These are phyloP conservation scores for Channa argus DNA, from an alignment of 2,113 vertebrate species.

Conservation along the genomic window DNA sequence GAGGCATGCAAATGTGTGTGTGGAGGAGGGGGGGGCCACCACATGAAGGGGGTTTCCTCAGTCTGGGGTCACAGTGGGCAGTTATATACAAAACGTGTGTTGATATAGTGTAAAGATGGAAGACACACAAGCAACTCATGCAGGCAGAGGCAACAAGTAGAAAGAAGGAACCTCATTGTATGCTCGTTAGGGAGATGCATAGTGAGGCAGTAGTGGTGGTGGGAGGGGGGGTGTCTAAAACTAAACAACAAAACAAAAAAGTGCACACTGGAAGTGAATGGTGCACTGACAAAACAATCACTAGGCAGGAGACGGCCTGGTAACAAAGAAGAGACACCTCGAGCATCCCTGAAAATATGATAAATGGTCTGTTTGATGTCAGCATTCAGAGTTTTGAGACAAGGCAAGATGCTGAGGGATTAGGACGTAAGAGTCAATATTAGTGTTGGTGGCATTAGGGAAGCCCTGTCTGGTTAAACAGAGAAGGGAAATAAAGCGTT, in stretches of 20 bases:
- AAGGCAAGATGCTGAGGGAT: slow-evolving; percentile 77
- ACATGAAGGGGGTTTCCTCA: slow-evolving; percentile 50
- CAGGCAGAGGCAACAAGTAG: slow-evolving; percentile 72
- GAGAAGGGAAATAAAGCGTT: slow-evolving; percentile 66
- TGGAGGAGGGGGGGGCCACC: background rate
- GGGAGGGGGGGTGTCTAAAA: slow-evolving; percentile 32
- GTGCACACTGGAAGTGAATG: slow-evolving; percentile 53
- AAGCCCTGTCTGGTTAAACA: slow-evolving; percentile 77
- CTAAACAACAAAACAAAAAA: slow-evolving; percentile 60
- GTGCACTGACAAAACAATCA: slow-evolving; percentile 51
- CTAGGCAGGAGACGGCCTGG: slow-evolving; percentile 13
- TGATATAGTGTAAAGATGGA: slow-evolving; percentile 76
- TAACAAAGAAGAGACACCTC: slow-evolving; percentile 46
- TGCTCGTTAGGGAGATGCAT: slow-evolving; percentile 50
- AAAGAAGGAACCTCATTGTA: slow-evolving; percentile 77
- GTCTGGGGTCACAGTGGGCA: slow-evolving; percentile 61
- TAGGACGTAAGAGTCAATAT: slow-evolving; percentile 80
- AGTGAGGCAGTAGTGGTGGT: slow-evolving; percentile 22
- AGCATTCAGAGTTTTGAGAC: slow-evolving; percentile 70
- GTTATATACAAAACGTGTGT: slow-evolving; percentile 76
- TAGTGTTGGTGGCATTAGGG: slow-evolving; percentile 73
- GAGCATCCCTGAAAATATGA: slow-evolving; percentile 71
- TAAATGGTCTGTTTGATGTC: slow-evolving; percentile 75
- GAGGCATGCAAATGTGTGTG: slow-evolving; percentile 45
- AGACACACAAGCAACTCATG: slow-evolving; percentile 66